These are phyloP conservation scores for Saguinus oedipus DNA, from an alignment of 2,797 vertebrate genomes.

Conservation along the genomic window DNA sequence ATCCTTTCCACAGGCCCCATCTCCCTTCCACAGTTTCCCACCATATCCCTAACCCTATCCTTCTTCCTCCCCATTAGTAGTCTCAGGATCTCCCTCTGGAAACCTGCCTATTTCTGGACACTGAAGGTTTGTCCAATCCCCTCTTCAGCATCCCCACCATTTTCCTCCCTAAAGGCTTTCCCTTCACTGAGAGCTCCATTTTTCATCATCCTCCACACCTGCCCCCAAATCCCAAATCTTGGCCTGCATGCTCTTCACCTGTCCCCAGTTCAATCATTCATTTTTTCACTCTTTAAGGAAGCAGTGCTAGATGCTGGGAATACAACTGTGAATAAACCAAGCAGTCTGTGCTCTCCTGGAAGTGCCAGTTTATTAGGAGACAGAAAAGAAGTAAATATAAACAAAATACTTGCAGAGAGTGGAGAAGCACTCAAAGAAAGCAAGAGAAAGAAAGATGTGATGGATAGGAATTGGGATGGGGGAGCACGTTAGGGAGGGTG, in stretches of 20 bases:
- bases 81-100: neutral
- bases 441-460: neutral
- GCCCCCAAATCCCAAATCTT: neutral
- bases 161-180: neutral
- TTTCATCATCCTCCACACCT: neutral
- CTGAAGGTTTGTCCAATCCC: neutral
- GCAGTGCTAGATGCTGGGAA: neutral
- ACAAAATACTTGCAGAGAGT: neutral
- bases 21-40: neutral
- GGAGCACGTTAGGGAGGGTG: neutral
- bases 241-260: neutral
- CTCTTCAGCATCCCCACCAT: neutral
- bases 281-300: neutral
- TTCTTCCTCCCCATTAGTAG: neutral
- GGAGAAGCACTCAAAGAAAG: neutral
- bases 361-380: neutral
- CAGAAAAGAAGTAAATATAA: neutral
- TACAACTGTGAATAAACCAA: conserved; percentile 11
- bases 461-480: fast-evolving
- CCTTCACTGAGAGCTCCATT: neutral
- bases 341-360: neutral
- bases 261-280: neutral
- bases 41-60: neutral
- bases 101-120: neutral
- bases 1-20: neutral